Evolutionary conservation across 23 tunicate species (phyloP), one percentile per base, ranked within the genome.

Genomic region (Styela clava): DNA sequence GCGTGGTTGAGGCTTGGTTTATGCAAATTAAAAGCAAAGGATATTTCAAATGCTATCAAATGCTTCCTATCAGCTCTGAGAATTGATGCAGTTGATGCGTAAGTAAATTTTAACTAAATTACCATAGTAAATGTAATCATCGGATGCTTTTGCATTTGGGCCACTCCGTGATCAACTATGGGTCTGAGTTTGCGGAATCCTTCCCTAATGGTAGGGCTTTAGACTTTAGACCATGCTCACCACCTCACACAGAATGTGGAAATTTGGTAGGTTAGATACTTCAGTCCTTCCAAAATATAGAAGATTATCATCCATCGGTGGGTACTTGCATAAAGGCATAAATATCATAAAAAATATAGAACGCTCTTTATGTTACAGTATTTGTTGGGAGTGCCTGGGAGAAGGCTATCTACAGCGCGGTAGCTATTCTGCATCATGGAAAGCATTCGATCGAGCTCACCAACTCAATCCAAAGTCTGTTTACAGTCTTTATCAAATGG

Each of bases 331-430:
- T n/a, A n/a, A n/a, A n/a, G n/a, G n/a, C n/a, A n/a, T n/a, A n/a
- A n/a, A n/a, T n/a, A n/a, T n/a, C n/a, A n/a, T n/a, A n/a, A n/a
- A n/a, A n/a, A n/a, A n/a, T n/a, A n/a, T n/a, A n/a, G n/a, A n/a
- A n/a, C n/a, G n/a, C n/a, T n/a, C n/a, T n/a, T n/a, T 34, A 16
- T 71, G 35, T 68, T 83, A 62, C 78, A 92, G 97, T 56, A 68
- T 92, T 24, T 87, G 91, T 44, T 92, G 91, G 91, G 97, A 92
- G 33, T 92, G 97, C 82, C 84, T 92, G 1, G 97, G 97, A 2
- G 91, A 92, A 74, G 89, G 88, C 9, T 92, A 92, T 56, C 18
- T 92, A 0, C 83, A 69, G 26, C 64, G 91, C 24, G 97, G 97
- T 21, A 92, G 97, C 61, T 86, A 79, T 73, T 35, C 86, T n/a